Percentiles rank a stretch among this genome's conserved stretches.
These are phyloP conservation scores for Notechis scutatus DNA, from an alignment of 2,113 vertebrate species.

Conservation along the genomic window DNA sequence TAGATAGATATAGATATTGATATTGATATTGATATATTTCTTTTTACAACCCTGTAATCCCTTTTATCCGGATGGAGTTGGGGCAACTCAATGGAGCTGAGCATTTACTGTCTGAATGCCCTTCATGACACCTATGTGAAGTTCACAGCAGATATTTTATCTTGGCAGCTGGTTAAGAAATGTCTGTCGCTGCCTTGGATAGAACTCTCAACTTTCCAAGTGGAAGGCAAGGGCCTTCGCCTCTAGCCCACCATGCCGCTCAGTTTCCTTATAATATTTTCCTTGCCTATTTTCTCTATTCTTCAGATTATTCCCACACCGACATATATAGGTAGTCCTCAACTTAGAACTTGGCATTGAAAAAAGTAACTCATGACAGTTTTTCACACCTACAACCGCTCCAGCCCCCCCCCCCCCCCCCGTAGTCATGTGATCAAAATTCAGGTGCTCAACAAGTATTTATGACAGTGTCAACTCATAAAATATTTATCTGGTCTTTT, in stretches of 20 bases:
- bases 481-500: no score
- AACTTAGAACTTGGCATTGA: no score
- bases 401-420: no score
- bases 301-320: background rate
- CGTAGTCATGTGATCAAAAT: background rate
- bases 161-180: no score
- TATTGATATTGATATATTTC: no score
- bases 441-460: background rate
- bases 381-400: background rate
- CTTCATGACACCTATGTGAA: background rate
- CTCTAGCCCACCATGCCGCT: background rate
- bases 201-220: background rate
- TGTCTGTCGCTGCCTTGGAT: background rate
- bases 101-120: background rate
- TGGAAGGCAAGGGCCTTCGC: no score
- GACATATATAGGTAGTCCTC: background rate
- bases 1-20: no score
- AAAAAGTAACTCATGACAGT: background rate
- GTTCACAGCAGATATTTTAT: background rate
- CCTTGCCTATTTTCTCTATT: background rate
- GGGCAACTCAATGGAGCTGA: background rate
- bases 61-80: no score
- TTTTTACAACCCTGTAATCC: no score
- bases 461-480: background rate
- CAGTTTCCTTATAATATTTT: background rate